Percentiles rank a stretch among this genome's conserved stretches.
These are phyloP conservation scores for Gephyroberyx darwinii DNA, from an alignment of 2,797 vertebrate genomes.

Conservation along the genomic window DNA sequence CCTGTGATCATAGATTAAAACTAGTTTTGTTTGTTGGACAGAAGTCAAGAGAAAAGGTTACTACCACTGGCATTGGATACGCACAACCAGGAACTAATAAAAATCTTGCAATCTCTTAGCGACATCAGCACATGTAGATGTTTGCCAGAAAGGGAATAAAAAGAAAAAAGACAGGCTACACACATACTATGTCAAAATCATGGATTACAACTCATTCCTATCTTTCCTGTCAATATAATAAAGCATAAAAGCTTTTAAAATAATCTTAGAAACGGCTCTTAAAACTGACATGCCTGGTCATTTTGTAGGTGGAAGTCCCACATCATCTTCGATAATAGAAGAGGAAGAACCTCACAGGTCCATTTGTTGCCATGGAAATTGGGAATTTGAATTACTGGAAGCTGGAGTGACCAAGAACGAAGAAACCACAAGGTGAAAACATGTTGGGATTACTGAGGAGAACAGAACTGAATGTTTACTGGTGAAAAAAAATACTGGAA, in stretches of 20 bases:
- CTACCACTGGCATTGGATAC: too few relatives aligned
- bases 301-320: conserved; percentile 75
- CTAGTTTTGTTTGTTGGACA: too few relatives aligned
- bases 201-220: neutral
- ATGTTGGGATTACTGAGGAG: conserved; percentile 14
- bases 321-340: conserved; percentile 63
- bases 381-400: conserved; percentile 10
- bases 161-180: neutral
- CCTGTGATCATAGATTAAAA: too few relatives aligned
- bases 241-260: neutral
- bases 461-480: conserved; percentile 44
- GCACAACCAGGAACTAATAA: too few relatives aligned
- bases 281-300: conserved; percentile 10
- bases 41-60: too few relatives aligned
- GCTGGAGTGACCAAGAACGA: conserved; percentile 42
- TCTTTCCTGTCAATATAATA: neutral
- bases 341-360: conserved; percentile 12
- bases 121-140: too few relatives aligned
- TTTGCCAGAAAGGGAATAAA: too few relatives aligned
- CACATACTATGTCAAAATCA: neutral
- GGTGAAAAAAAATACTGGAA: conserved; percentile 48
- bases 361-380: conserved; percentile 19
- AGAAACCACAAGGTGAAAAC: conserved; percentile 29
- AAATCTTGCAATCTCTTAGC: too few relatives aligned
- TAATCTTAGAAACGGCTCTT: neutral